These are phyloP conservation scores for Galeruca laticollis DNA, from an alignment of 2,888 invertebrate genomes.

Conservation along the genomic window DNA sequence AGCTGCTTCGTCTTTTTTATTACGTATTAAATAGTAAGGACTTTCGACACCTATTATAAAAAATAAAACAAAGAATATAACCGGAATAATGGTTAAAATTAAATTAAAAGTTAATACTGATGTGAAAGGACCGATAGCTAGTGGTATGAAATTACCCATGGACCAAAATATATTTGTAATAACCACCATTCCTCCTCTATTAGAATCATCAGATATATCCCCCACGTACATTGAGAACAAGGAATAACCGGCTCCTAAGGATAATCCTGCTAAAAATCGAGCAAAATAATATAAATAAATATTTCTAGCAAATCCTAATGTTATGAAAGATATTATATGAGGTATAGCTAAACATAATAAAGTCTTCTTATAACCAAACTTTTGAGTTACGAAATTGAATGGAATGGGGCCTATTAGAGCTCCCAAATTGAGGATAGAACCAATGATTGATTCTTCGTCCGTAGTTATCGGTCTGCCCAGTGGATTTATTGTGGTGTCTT, in stretches of 20 bases:
- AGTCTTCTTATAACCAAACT: slow-evolving; percentile 74
- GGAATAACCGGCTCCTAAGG: slow-evolving; percentile 77
- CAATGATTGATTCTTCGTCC: slow-evolving; percentile 69
- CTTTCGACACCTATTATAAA: slow-evolving; percentile 84
- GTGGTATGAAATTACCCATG: slow-evolving; percentile 77
- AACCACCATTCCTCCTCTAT: slow-evolving; percentile 76
- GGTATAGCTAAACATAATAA: slow-evolving; percentile 68
- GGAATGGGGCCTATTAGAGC: slow-evolving; percentile 74
- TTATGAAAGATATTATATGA: slow-evolving; percentile 49
- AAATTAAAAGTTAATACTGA: slow-evolving; percentile 74
- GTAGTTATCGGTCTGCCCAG: slow-evolving; percentile 57
- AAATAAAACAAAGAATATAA: slow-evolving; percentile 67
- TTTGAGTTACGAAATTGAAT: slow-evolving; percentile 70
- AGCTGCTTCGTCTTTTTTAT: slow-evolving; percentile 74
- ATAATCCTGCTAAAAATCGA: slow-evolving; percentile 71
- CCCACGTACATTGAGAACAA: slow-evolving; percentile 87
- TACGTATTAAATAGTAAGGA: slow-evolving; percentile 76
- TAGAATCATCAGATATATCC: slow-evolving; percentile 82
- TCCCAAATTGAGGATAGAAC: slow-evolving; percentile 67
- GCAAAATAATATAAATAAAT: slow-evolving; percentile 60
- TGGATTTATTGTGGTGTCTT: slow-evolving; percentile 58
- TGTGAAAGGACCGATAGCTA: slow-evolving; percentile 78
- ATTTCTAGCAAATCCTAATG: slow-evolving; percentile 47
- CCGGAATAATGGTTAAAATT: slow-evolving; percentile 62
- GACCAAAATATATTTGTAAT: slow-evolving; percentile 80